Evolutionary conservation across 2,113 vertebrate species (phyloP).

Genomic region (Coryphaenoides rupestris): DNA sequence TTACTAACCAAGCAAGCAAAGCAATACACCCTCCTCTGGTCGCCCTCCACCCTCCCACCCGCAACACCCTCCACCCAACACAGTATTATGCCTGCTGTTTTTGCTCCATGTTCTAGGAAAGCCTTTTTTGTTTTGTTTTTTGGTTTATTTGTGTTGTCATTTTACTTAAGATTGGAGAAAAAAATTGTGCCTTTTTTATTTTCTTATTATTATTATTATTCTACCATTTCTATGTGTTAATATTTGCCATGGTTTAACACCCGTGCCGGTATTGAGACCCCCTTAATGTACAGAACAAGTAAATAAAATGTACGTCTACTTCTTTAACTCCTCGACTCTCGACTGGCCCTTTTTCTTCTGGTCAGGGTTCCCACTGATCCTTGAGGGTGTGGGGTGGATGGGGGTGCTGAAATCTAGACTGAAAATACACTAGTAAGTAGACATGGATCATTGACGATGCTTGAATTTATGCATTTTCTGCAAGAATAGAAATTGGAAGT

Average conservation of each 20-base stretch:
- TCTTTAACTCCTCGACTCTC: constrained; percentile 59
- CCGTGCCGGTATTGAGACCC: constrained; percentile 73
- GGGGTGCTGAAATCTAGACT: too few relatives aligned
- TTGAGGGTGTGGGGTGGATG: too few relatives aligned
- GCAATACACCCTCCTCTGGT: constrained; percentile 52
- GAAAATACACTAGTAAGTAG: too few relatives aligned
- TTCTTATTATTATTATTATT: too few relatives aligned
- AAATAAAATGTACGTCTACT: constrained; percentile 90
- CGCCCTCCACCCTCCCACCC: constrained; percentile 36
- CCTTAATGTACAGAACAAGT: constrained; percentile 79
- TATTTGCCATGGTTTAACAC: constrained; percentile 81
- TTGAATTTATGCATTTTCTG: too few relatives aligned
- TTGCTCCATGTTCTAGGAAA: constrained; percentile 73
- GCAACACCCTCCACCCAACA: constrained; percentile 69
- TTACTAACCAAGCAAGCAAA: constrained; percentile 57
- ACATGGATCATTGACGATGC: too few relatives aligned
- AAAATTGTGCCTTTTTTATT: constrained; percentile 92
- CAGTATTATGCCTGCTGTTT: constrained; percentile 94
- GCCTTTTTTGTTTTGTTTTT: constrained; percentile 61
- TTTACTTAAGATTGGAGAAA: constrained; percentile 69
- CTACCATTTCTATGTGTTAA: constrained; percentile 79
- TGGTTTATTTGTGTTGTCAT: constrained; percentile 62
- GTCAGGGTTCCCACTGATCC: too few relatives aligned
- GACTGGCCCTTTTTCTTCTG: too few relatives aligned
- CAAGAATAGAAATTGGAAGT: too few relatives aligned